A percentile compares a stretch with the other conserved stretches of the same genome.
Conservation (phyloP, 2,888 invertebrate species). For the Xanthostigma xanthostigma region DNA sequence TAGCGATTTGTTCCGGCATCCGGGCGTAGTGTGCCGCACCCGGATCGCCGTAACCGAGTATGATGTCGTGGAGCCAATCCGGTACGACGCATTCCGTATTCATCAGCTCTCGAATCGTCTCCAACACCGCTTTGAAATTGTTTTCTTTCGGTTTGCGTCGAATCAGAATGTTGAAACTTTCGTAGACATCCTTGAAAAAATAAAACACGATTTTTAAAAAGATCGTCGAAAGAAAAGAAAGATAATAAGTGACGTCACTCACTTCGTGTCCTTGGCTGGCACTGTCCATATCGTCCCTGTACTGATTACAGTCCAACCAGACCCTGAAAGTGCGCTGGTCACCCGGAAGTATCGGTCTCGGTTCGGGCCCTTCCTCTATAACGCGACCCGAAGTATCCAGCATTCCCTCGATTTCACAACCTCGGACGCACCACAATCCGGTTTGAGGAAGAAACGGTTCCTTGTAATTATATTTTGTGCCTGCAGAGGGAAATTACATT, state of each 20-base stretch:
- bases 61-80: slow-evolving; percentile 90
- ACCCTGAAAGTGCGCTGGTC: slow-evolving; percentile 86
- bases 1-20: slow-evolving; percentile 73
- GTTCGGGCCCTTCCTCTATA: slow-evolving; percentile 91
- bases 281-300: slow-evolving; percentile 77
- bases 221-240: slow-evolving; percentile 2
- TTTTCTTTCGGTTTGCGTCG: slow-evolving; percentile 99
- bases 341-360: slow-evolving; percentile 71
- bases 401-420: slow-evolving; percentile 98
- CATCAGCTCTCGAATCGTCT: slow-evolving; percentile 97
- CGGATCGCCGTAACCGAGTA: slow-evolving; percentile 96
- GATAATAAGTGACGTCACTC: slow-evolving; percentile 11
- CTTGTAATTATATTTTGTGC: slow-evolving; percentile 66
- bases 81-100: slow-evolving; percentile 97
- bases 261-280: slow-evolving; percentile 69
- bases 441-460: slow-evolving; percentile 85
- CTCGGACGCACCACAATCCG: slow-evolving; percentile 80
- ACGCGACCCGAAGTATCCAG: slow-evolving; percentile 87
- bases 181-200: slow-evolving; percentile 61
- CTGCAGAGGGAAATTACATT: slow-evolving; percentile 23
- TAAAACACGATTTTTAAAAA: background rate
- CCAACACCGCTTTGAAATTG: slow-evolving; percentile 98
- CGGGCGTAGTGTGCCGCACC: slow-evolving; percentile 93
- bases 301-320: slow-evolving; percentile 94
- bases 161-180: slow-evolving; percentile 91